Evolutionary conservation across 2,888 invertebrate species (phyloP), one percentile per base, ranked within the genome.

Genomic region (Aphelenchoides bicaudatus): DNA sequence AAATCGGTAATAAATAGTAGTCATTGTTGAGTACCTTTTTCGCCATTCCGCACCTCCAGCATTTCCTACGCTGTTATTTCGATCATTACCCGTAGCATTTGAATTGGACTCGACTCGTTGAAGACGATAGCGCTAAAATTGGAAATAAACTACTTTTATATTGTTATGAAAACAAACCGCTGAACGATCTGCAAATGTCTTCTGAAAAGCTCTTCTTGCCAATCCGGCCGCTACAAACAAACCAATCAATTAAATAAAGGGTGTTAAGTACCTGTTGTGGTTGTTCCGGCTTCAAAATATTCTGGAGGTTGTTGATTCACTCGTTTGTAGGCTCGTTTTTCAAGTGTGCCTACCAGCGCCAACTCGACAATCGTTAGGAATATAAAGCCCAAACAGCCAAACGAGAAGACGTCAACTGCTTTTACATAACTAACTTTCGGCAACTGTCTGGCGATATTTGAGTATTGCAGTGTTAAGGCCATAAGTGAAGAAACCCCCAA

Each of bases 391-490:
- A 74, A 63, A 53, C 72, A 73, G n/a, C 69, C 71, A 3, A 54
- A 46, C 74, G 74, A 74, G 60, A 76, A 78, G 31, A 77, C 46
- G 60, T 78, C 78, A 47, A 78, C 55, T 21, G 74, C 78, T 63
- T 78, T 78, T 21, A 78, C 70, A 57, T 78, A 16, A 25, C 53
- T 25, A 16, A 78, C 78, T 64, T 77, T 78, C 3, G 78, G 78
- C 37, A 78, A 61, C 57, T 71, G 70, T 38, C 75, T 55, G 1
- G 72, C 72, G 5, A 77, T 72, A 59, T 78, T 78, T 13, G 67
- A 67, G 63, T 77, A 78, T 56, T 78, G 78, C 48, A 78, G 65
- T 10, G 76, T 77, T 13, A 78, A 64, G 10, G 78, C 78, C 74
- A 78, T 75, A n/a, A 78, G 61, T 5, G 76, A 74, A 10, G 73